These are phyloP conservation scores for Tenthredo scrophulariae DNA, from an alignment of 2,888 invertebrate species.

Conservation along the genomic window DNA sequence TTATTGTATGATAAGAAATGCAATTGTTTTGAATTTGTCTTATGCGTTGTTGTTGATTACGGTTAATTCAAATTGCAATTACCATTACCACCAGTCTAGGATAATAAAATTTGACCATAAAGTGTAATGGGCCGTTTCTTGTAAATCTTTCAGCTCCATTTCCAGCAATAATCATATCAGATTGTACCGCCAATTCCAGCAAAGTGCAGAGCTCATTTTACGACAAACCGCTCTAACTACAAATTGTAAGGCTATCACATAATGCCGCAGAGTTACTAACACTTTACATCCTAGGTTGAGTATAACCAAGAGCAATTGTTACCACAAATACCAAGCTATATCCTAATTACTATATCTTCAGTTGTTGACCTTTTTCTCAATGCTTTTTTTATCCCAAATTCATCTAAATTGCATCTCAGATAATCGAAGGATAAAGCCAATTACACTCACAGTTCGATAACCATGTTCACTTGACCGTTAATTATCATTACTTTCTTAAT, in stretches of 20 bases:
- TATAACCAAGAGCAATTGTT: conserved; percentile 19
- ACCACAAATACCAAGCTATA: not conserved
- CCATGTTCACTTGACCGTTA: not conserved
- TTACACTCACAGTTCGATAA: not conserved
- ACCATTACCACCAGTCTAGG: not conserved
- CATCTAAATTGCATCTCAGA: not conserved
- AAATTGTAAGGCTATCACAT: conserved; percentile 40
- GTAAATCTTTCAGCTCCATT: conserved; percentile 40
- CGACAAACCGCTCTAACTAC: conserved; percentile 35
- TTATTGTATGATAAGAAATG: not conserved
- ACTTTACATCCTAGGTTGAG: not conserved
- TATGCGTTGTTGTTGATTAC: conserved; percentile 9
- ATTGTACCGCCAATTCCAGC: conserved; percentile 40
- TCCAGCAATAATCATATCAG: conserved; percentile 50
- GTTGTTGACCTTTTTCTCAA: not conserved
- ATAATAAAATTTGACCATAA: conserved; percentile 39
- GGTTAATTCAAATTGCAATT: conserved; percentile 17
- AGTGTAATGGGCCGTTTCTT: conserved; percentile 33
- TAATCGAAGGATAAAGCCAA: not conserved
- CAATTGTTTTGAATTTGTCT: not conserved
- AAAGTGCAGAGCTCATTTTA: conserved; percentile 38
- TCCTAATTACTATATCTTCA: conserved; percentile 11
- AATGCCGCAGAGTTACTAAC: conserved; percentile 5
- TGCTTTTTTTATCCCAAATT: not conserved
- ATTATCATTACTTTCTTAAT: conserved; percentile 32